Evolutionary conservation across 2,797 vertebrate genomes (phyloP), one percentile per base, ranked within the genome.

Genomic region (Discoglossus pictus): DNA sequence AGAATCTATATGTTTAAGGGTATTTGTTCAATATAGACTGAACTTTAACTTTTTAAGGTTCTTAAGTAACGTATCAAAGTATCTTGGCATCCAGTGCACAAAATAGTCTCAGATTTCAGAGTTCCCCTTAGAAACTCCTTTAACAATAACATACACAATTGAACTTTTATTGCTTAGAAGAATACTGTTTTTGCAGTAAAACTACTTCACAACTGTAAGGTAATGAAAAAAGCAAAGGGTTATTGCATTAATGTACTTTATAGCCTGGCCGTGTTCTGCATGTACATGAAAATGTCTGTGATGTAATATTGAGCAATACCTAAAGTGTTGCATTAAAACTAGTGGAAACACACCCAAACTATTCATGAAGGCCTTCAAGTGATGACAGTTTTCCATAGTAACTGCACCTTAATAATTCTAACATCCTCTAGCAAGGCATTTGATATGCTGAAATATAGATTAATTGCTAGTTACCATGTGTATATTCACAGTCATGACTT

Each of bases 51-150:
- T n/a, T n/a, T n/a, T 70, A 56, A 63, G 59, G 35, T 18, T 40
- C 56, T 63, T 48, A 39, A 63, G 60, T 23, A 63, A 40, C 60
- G 50, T 43, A 63, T 62, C 51, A 63, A 56, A 70, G 66, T 56
- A 35, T 56, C 43, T 70, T 70, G 67, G 60, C 67, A 70, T 48
- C 20, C 35, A 43, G 13, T 50, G 2, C 47, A 54, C 58, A 55
- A 42, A 18, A 27, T n/a, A 43, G 51, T 47, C 51, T 63, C 59
- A 70, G 20, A 50, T 70, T 63, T 70, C 59, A 56, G 67, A 70
- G 67, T 70, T 70, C 60, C 67, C 67, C 60, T 56, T 56, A 50
- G 56, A 68, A 68, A 68, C 52, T 68, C 46, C 65, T 56, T 61
- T 17, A 58, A 51, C 60, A 70, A 70, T 63, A 70, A 70, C 62